Conservation (phyloP, 2,797 vertebrate species). For the Hirundo rustica region DNA sequence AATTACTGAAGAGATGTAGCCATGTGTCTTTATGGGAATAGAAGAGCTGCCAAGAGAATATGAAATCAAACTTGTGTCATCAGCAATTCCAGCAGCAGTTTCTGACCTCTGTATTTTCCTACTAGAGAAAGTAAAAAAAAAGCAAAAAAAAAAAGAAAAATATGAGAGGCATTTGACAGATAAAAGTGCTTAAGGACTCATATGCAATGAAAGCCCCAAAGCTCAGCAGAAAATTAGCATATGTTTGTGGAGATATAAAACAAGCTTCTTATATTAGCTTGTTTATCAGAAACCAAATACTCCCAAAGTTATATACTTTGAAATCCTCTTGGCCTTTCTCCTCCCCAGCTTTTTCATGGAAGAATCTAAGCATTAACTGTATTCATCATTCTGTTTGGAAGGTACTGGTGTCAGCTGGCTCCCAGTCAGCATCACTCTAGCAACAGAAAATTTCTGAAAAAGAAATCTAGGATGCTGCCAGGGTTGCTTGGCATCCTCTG, state of each 20-base stretch:
- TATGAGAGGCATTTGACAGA: not conserved
- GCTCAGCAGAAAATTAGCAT: conserved; percentile 24
- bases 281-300: not conserved
- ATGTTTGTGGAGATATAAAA: not conserved
- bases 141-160: not conserved
- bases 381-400: conserved; percentile 46
- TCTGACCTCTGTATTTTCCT: not conserved
- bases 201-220: not conserved
- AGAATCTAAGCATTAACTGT: conserved; percentile 12
- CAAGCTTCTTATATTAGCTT: conserved; percentile 11
- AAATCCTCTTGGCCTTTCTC: conserved; percentile 20
- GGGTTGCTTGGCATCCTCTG: conserved; percentile 43
- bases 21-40: not conserved
- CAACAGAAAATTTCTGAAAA: conserved; percentile 47
- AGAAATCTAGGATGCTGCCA: conserved; percentile 40
- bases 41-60: not conserved
- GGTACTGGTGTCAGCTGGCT: conserved; percentile 51
- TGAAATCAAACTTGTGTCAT: not conserved
- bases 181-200: not conserved
- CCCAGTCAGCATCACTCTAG: conserved; percentile 52
- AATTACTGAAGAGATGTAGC: not conserved
- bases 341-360: not conserved
- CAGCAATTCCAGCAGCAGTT: not conserved
- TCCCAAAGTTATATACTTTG: not conserved
- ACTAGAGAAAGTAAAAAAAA: not conserved